Percentiles rank a stretch among this genome's conserved stretches.
Evolutionary conservation across 2,888 invertebrate species (phyloP).

Genomic region (Drosophila neoperkinsi): DNA sequence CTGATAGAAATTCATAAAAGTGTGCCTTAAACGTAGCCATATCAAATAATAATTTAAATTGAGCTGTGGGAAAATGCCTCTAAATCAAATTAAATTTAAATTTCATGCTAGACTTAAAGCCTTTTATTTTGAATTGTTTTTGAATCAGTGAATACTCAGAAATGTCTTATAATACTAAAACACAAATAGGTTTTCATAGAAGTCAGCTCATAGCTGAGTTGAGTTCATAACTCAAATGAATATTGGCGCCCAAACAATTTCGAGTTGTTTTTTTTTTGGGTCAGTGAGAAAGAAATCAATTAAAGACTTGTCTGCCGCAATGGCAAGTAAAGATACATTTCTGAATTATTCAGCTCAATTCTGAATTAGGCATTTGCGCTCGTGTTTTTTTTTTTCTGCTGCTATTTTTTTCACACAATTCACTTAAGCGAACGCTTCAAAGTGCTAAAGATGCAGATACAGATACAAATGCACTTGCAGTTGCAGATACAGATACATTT

Average conservation of each 20-base stretch:
- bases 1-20: background rate
- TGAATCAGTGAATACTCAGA: background rate
- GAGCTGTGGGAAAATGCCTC: background rate
- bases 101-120: background rate
- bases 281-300: slow-evolving; percentile 53
- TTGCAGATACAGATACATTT: slow-evolving; percentile 9
- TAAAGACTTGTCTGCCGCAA: slow-evolving; percentile 43
- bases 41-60: background rate
- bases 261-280: slow-evolving; percentile 31
- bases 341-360: slow-evolving; percentile 33
- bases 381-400: background rate
- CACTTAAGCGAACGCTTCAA: slow-evolving; percentile 38
- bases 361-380: slow-evolving; percentile 18
- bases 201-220: background rate
- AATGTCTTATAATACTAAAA: background rate
- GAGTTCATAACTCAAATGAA: background rate
- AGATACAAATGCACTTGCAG: slow-evolving; percentile 11
- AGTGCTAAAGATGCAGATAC: slow-evolving; percentile 40
- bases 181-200: background rate
- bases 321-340: slow-evolving; percentile 26
- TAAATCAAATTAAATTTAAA: background rate
- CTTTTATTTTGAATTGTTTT: background rate
- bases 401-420: slow-evolving; percentile 47
- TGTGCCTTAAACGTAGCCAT: background rate
- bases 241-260: slow-evolving; percentile 25